Base-by-base conservation (phyloP, 2,113 vertebrate genomes). In the Nesoenas mayeri region DNA sequence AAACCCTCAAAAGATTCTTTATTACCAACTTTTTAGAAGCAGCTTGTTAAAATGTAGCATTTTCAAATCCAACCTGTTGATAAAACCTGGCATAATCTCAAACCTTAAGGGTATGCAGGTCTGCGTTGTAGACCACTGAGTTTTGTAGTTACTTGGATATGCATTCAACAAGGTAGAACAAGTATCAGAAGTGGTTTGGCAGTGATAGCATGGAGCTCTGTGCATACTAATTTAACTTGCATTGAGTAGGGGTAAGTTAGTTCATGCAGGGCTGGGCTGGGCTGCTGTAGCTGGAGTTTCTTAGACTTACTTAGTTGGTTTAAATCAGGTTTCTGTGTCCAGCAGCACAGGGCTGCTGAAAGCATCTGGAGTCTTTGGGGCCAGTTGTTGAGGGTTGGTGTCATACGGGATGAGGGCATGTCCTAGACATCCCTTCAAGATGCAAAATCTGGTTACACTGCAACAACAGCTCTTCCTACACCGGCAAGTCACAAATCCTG, bases 401-500 rank as follows among this genome's bases (percentile, higher is more conserved):
- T 56, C 4, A 0, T 66, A 22, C 57, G 50, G 29, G 48, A 5
- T 6, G 12, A 61, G 70, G 66, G 7, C 18, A 2, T 0, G 0
- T 75, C 34, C 50, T 53, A 44, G 66, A 22, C 4, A 1, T 79
- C 32, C 18, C 79, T 75, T 85, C 58, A 57, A 36, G 53, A 38
- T 31, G 21, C 11, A 36, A 31, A 53, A 38, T 56, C 26, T 88
- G 38, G 38, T 90, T 85, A 61, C 71, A 40, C 54, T 90, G 53
- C 57, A 69, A 18, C 58, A 81, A 26, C 34, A 79, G 5, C 50
- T 82, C 6, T n/a, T 69, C 18, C 5, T 36, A 6, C 7, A 1
- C 32, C 72, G 28, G 50, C 48, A 79, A 38, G 66, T 34, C 88
- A 54, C 28, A 79, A 38, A 79, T 81, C 21, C 65, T 69, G 28